phyloP scores from a whole-genome alignment of 2,888 invertebrate genomes.

The Philopedon plagiatum region DNA sequence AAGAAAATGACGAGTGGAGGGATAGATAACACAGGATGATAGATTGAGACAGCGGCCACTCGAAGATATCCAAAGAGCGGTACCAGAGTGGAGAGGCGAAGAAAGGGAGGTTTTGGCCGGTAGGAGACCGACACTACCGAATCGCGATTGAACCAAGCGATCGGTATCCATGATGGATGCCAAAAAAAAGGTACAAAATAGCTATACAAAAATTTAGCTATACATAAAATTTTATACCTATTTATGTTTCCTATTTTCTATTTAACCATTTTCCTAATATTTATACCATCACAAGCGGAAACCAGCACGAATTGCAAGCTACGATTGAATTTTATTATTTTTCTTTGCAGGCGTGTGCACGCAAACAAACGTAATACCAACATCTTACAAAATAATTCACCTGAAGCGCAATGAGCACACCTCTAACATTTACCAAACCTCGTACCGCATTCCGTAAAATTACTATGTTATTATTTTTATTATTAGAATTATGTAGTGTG shows the following conservation, averaged over 20 bases:
- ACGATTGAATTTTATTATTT: conserved; percentile 8
- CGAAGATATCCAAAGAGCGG: too few species aligned
- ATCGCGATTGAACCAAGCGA: too few species aligned
- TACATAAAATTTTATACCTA: too few species aligned
- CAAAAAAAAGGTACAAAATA: too few species aligned
- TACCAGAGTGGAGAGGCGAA: too few species aligned
- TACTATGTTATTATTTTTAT: conserved; percentile 3
- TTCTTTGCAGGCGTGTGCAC: conserved; percentile 23
- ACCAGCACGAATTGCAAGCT: conserved; percentile 3
- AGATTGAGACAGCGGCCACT: too few species aligned
- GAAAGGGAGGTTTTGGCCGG: too few species aligned
- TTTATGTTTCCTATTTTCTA: neutral
- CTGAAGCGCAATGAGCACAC: conserved; percentile 38
- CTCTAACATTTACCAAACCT: conserved; percentile 22
- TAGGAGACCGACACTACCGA: too few species aligned
- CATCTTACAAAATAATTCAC: conserved; percentile 26
- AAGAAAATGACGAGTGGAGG: too few species aligned
- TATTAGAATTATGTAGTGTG: neutral
- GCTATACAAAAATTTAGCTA: too few species aligned
- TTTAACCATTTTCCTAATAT: conserved; percentile 4
- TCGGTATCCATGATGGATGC: too few species aligned
- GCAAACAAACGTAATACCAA: conserved; percentile 15
- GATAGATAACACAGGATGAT: too few species aligned
- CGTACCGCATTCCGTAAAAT: conserved; percentile 5
- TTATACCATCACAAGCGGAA: conserved; percentile 4